Base-by-base conservation (phyloP, 2,113 vertebrate species). In the Malurus alboscapulatus region DNA sequence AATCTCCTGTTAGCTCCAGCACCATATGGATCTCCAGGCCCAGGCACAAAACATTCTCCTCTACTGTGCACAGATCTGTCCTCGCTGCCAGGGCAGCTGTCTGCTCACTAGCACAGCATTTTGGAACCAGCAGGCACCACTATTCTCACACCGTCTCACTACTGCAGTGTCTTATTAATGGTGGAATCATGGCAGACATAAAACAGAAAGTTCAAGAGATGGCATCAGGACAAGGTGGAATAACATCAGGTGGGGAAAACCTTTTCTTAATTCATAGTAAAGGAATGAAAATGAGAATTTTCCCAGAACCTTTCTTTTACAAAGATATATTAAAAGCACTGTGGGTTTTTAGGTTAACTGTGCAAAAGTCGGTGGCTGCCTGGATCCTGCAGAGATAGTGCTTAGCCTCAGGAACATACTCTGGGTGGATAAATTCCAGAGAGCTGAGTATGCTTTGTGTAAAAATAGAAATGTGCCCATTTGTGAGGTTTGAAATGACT, bases 191-290 rank as follows among this genome's bases (percentile, higher is more conserved):
- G 5, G 26, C 21, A 82, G n/a, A 30, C 25, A 12, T 2, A 62
- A 7, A 69, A 50, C 6, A 62, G 22, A 58, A 93, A 45, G 17
- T 82, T 84, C 34, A 62, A 53, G 19, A 57, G 8, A 40, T 10
- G 78, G 8, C 4, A 40, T 18, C 0, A 1, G 17, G 34, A 59
- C 2, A 1, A 14, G 3, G 2, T 51, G 14, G 17, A 22, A 51
- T 62, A 67, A 42, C 36, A 62, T 40, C 44, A 59, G 47, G 11
- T 9, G 7, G 6, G 17, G 8, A 72, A 84, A 80, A 10, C 6
- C 3, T 85, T 22, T 8, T 36, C 9, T 25, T 53, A 13, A n/a
- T 73, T 84, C 9, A 57, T 7, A 66, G 32, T 12, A 66, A 65
- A 57, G 9, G 5, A 63, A 8, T 40, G 26, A 89, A 84, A 81